A percentile compares a stretch with the other conserved stretches of the same genome.
These are phyloP conservation scores for Leucophora obtusa DNA, from an alignment of 2,888 invertebrate species.

Conservation along the genomic window DNA sequence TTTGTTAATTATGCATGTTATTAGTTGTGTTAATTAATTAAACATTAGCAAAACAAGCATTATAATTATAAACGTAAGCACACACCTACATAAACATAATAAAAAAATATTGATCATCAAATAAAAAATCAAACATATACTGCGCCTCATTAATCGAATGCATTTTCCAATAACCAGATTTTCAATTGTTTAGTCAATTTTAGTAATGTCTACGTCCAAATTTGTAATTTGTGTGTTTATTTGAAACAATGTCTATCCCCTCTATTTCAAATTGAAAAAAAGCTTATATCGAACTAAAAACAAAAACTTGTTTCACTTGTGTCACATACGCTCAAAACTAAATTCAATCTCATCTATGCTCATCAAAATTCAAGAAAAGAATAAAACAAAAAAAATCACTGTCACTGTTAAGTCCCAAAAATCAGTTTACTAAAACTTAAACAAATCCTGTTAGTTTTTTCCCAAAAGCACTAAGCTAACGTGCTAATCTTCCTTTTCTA, in stretches of 20 bases:
- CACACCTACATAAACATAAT: conserved; percentile 20
- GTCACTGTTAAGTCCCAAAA: conserved; percentile 61
- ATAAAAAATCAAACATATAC: conserved; percentile 30
- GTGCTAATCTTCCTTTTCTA: conserved; percentile 57
- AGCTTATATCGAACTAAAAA: conserved; percentile 56
- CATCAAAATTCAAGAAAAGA: conserved; percentile 49
- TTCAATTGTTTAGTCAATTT: conserved; percentile 19
- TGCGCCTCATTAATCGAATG: conserved; percentile 59
- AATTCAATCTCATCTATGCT: conserved; percentile 41
- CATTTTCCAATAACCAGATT: conserved; percentile 36
- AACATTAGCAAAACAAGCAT: background rate
- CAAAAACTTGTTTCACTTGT: conserved; percentile 51
- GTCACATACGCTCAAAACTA: conserved; percentile 56
- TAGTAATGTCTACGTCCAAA: conserved; percentile 41
- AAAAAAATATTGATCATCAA: background rate
- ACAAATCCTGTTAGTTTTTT: conserved; percentile 50
- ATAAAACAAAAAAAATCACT: conserved; percentile 47
- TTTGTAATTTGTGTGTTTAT: conserved; percentile 31
- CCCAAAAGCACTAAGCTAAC: conserved; percentile 43
- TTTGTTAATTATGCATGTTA: conserved; percentile 25
- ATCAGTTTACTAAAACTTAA: conserved; percentile 64
- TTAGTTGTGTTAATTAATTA: conserved; percentile 16
- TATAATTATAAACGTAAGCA: background rate
- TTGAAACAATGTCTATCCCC: conserved; percentile 33
- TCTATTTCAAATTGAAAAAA: conserved; percentile 28